These are phyloP conservation scores for Nettapus auritus DNA, from an alignment of 2,113 vertebrate genomes.

Conservation along the genomic window DNA sequence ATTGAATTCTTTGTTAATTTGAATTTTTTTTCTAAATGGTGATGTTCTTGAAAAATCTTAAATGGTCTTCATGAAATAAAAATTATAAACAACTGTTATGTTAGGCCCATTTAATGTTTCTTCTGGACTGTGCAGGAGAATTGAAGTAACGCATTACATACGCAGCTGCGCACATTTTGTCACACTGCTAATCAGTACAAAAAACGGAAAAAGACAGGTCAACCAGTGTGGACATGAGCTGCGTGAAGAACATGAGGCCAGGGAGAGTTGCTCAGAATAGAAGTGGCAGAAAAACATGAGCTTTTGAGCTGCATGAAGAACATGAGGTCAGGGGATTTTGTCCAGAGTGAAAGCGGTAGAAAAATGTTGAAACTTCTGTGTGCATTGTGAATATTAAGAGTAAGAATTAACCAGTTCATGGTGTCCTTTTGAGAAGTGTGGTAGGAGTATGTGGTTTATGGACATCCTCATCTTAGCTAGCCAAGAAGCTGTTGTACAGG, in stretches of 20 bases:
- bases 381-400: neutral
- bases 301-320: neutral
- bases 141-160: neutral
- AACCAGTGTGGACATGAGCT: neutral
- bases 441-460: neutral
- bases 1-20: neutral
- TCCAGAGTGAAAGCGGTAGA: neutral
- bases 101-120: neutral
- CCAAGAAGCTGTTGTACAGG: neutral
- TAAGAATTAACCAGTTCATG: neutral
- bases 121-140: neutral
- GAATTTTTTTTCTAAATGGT: neutral
- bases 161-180: neutral
- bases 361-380: neutral
- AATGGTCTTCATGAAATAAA: neutral
- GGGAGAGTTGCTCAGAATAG: neutral
- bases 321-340: neutral
- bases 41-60: neutral
- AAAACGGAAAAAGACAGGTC: neutral
- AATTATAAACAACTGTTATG: neutral
- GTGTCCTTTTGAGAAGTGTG: neutral
- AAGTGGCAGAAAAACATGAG: neutral
- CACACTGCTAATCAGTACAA: neutral
- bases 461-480: neutral
- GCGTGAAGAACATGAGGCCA: neutral